Percentiles rank a stretch among this genome's conserved stretches.
phyloP scores from a whole-genome alignment of 2,797 vertebrate genomes.

The Anguilla pacifica region DNA sequence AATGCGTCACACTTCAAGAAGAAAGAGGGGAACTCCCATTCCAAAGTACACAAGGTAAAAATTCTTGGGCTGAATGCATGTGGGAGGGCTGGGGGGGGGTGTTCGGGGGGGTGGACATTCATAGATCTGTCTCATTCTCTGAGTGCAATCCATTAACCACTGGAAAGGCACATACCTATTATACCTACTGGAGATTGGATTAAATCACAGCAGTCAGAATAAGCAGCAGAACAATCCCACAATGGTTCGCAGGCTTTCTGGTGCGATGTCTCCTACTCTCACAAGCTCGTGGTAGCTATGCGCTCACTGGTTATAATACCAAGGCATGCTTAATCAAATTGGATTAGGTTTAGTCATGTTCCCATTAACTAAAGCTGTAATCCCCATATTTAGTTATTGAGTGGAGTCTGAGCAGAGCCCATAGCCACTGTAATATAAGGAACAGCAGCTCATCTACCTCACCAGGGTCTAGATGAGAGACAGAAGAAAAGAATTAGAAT shows the following conservation, averaged over 20 bases:
- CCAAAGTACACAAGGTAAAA: neutral
- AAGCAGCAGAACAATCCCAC: neutral
- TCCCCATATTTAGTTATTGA: neutral
- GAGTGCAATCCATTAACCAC: neutral
- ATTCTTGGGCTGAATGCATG: neutral
- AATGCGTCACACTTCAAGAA: neutral
- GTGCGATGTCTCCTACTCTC: neutral
- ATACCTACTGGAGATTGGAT: neutral
- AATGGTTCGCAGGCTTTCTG: neutral
- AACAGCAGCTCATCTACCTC: constrained; percentile 33
- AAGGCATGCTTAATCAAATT: constrained; percentile 17
- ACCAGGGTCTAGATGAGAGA: neutral
- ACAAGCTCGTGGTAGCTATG: neutral
- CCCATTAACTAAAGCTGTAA: constrained; percentile 19
- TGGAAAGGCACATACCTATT: neutral
- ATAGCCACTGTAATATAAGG: constrained; percentile 27
- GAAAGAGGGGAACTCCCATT: neutral
- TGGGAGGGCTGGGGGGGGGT: neutral
- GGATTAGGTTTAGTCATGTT: constrained; percentile 17
- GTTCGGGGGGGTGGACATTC: neutral
- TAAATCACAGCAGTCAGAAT: neutral
- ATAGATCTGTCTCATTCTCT: neutral
- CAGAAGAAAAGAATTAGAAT: neutral
- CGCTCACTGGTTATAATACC: constrained; percentile 4
- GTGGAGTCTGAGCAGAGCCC: neutral